Base-by-base conservation (phyloP, 1,140 invertebrate species). In the Phenacoccus solenopsis region DNA sequence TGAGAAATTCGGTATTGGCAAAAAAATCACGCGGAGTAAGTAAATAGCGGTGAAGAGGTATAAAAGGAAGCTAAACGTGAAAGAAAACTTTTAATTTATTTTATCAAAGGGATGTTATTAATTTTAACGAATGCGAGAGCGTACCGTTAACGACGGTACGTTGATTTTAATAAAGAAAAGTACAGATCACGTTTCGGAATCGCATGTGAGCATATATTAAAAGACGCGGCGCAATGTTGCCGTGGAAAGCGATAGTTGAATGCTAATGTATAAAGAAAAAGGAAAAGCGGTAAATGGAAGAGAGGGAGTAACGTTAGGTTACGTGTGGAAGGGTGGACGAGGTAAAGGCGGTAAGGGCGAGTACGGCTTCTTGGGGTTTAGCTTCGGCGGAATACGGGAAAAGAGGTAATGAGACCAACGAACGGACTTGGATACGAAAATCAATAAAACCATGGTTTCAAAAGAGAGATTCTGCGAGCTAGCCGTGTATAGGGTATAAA, bases 401-500 rank as follows among this genome's bases (percentile, higher is more conserved):
- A 64, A 64, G 59, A 64, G 59, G 59, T 64, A 64, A 64, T 64
- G 59, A 64, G 59, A 64, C 59, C 59, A 64, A 64, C 59, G 59
- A 64, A 64, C 59, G 59, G 59, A 64, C 59, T 24, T 64, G 59
- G 59, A 64, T 64, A 64, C 59, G 59, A 64, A 64, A 64, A 64
- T 64, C 59, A 64, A 64, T 64, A 64, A 64, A 16, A 64, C 59
- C 59, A 64, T 64, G 59, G 59, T 64, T 64, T 64, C 59, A 27
- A 64, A 64, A 38, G 32, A 64, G 59, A 64, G 21, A 64, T 64
- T 64, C 59, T 24, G 59, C 59, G 59, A 64, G 59, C 59, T 64
- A 27, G 59, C 59, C 59, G 22, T 27, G 38, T 49, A 49, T 49
- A 49, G 38, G 38, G 38, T 25, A 24, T 25, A 64, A 64, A 64